A percentile compares a stretch with the other conserved stretches of the same genome.
Conservation (phyloP, 1,140 invertebrate genomes). For the Monochamus saltuarius region DNA sequence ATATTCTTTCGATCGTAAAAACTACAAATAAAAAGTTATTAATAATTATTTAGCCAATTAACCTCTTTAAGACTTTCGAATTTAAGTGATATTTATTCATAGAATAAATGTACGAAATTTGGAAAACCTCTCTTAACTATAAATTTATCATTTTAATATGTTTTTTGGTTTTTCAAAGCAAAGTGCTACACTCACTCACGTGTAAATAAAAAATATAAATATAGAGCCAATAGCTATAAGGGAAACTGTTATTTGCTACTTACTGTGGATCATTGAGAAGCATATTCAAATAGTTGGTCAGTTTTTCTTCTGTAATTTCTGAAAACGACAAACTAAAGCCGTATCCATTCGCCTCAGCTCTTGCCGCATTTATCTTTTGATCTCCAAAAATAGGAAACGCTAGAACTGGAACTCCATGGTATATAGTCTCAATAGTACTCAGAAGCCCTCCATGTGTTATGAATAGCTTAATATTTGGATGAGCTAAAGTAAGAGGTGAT, state of each 20-base stretch:
- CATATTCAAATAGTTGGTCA: constrained; percentile 7
- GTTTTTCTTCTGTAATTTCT: constrained; percentile 29
- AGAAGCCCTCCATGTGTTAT: constrained; percentile 56
- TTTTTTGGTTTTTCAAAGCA: too few species aligned
- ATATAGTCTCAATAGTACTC: constrained; percentile 69
- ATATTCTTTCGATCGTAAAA: too few species aligned
- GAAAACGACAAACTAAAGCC: constrained; percentile 48
- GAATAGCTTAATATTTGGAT: constrained; percentile 36
- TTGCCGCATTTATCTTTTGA: constrained; percentile 60
- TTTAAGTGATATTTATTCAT: too few species aligned
- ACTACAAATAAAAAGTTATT: too few species aligned
- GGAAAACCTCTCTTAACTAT: too few species aligned
- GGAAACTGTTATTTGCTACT: not conserved
- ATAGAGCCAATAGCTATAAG: too few species aligned
- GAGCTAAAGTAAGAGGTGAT: constrained; percentile 24
- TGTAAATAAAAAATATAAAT: too few species aligned
- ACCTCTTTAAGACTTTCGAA: too few species aligned
- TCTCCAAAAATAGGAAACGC: constrained; percentile 68
- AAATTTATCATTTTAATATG: too few species aligned
- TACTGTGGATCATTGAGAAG: constrained; percentile 12
- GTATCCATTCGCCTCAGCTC: constrained; percentile 52
- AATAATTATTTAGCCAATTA: too few species aligned
- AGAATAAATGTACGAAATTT: too few species aligned
- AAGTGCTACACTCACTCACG: too few species aligned
- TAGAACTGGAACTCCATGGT: constrained; percentile 68